Conservation (phyloP, 2,888 invertebrate genomes). For the Philaethria dido region DNA sequence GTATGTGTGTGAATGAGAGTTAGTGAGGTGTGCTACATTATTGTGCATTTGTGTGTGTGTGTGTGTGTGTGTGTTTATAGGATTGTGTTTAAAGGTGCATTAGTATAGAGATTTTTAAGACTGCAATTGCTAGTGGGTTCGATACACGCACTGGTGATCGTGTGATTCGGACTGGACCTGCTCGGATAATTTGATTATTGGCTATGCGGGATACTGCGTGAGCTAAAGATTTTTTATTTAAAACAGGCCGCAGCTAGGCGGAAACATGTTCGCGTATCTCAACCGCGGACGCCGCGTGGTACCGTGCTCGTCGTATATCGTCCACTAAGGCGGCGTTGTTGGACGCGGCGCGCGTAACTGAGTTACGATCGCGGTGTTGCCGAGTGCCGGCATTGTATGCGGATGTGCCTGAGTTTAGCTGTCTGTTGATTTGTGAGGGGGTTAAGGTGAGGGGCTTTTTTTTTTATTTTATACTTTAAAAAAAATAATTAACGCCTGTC, state of each 20-base stretch:
- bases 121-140: no score
- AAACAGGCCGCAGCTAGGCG: conserved; percentile 59
- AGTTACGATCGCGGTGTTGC: conserved; percentile 42
- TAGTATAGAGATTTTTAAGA: no score
- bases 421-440: conserved; percentile 49
- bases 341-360: conserved; percentile 56
- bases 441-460: conserved; percentile 50
- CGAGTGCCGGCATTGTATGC: conserved; percentile 51
- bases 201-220: neutral
- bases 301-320: conserved; percentile 63
- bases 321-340: conserved; percentile 55
- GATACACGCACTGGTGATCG: no score
- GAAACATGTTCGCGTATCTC: conserved; percentile 57
- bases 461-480: no score
- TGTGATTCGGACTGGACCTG: no score
- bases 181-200: no score
- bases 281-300: conserved; percentile 65
- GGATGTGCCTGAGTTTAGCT: conserved; percentile 63
- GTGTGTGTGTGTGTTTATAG: no score
- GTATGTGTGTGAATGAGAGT: no score
- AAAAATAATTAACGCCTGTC: no score
- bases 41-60: no score
- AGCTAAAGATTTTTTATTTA: neutral
- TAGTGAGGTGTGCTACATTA: no score
- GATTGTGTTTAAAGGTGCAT: no score